A percentile compares a stretch with the other conserved stretches of the same genome.
Evolutionary conservation across 1,140 invertebrate genomes (phyloP).

Genomic region (Macrosteles quadrilineatus): DNA sequence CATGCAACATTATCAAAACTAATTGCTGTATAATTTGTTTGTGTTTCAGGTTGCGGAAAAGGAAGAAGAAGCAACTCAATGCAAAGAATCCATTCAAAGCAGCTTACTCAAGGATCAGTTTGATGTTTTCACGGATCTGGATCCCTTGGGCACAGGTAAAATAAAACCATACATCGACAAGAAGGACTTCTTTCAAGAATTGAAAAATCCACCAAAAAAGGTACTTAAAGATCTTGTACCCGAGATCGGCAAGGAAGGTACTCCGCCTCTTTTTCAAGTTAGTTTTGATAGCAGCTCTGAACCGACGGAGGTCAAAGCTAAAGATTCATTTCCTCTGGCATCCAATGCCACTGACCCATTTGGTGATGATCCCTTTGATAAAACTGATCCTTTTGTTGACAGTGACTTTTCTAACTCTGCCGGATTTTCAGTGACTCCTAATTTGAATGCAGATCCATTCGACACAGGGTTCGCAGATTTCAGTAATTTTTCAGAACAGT

Average conservation of each 20-base stretch:
- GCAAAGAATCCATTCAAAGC: conserved; percentile 15
- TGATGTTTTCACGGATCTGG: conserved; percentile 89
- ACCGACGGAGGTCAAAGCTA: neutral
- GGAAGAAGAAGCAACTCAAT: neutral
- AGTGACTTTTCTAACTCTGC: conserved; percentile 47
- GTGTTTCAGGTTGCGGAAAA: neutral
- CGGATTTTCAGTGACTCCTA: conserved; percentile 43
- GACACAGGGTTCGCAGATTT: conserved; percentile 55
- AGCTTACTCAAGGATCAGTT: conserved; percentile 36
- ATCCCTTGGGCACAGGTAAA: conserved; percentile 85
- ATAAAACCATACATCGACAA: conserved; percentile 91
- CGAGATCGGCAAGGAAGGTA: conserved; percentile 33
- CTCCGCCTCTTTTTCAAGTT: conserved; percentile 28
- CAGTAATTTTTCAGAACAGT: conserved; percentile 37
- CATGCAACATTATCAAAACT: no score
- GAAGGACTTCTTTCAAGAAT: conserved; percentile 92
- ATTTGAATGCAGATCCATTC: conserved; percentile 59
- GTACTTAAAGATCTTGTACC: conserved; percentile 78
- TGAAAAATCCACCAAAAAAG: conserved; percentile 91
- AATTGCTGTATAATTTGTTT: no score
- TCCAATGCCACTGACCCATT: conserved; percentile 59
- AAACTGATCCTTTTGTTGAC: conserved; percentile 64
- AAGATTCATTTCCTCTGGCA: conserved; percentile 39
- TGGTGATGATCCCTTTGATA: conserved; percentile 68
- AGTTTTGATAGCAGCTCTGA: conserved; percentile 24